Evolutionary conservation across 2,888 invertebrate species (phyloP).

Genomic region (Ochlodes sylvanus): DNA sequence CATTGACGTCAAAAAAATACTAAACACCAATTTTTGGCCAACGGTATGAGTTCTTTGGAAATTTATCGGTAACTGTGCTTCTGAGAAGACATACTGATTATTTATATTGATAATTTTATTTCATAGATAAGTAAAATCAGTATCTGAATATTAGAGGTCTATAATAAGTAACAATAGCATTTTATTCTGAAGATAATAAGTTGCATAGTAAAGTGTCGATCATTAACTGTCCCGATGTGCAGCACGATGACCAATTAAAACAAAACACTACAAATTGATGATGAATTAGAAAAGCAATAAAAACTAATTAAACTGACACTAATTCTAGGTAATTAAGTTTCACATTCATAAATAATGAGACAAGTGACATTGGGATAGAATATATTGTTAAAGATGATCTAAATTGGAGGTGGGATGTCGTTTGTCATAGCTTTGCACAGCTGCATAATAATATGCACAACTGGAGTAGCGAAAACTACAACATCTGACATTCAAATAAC

Average conservation of each 20-base stretch:
- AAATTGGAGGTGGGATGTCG: constrained; percentile 50
- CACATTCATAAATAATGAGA: constrained; percentile 40
- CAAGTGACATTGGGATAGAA: constrained; percentile 59
- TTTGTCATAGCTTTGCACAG: constrained; percentile 55
- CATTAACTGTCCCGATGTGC: no score
- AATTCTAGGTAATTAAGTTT: constrained; percentile 15
- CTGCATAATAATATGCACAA: constrained; percentile 45
- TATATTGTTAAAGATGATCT: constrained; percentile 55
- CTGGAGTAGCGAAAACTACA: constrained; percentile 9
- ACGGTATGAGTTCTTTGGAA: no score
- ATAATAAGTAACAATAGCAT: no score
- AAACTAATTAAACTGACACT: constrained; percentile 38
- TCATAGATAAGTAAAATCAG: no score
- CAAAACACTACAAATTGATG: neutral
- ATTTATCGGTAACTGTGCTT: no score
- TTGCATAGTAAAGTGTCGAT: neutral
- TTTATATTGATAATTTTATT: no score
- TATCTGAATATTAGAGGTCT: no score
- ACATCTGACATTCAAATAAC: neutral
- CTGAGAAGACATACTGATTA: no score
- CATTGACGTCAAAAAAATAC: no score
- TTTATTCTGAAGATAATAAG: neutral
- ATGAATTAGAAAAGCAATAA: constrained; percentile 45
- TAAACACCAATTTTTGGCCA: no score
- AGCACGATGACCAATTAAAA: neutral